Percentiles rank a stretch among this genome's conserved stretches.
Evolutionary conservation across 2,888 invertebrate genomes (phyloP).

Genomic region (Archaeoteleia sp.): DNA sequence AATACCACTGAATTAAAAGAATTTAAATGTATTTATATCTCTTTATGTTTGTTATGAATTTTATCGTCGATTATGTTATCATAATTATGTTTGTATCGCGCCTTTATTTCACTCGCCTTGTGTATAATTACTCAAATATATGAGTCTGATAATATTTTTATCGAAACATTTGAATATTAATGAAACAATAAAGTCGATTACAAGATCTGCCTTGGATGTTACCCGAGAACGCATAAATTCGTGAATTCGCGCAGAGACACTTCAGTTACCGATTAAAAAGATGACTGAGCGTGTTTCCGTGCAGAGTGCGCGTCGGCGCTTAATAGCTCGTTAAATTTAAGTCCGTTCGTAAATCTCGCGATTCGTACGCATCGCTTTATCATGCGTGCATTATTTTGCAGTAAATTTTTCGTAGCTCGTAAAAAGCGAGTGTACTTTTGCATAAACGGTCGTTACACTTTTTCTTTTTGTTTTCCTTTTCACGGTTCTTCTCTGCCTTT

Average conservation of each 20-base stretch:
- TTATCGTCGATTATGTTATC: too few relatives aligned
- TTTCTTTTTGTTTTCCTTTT: conserved; percentile 54
- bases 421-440: conserved; percentile 49
- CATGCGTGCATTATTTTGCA: conserved; percentile 42
- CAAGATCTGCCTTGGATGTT: conserved; percentile 36
- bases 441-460: conserved; percentile 42
- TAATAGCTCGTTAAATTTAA: conserved; percentile 57
- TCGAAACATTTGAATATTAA: conserved; percentile 27
- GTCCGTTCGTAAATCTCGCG: conserved; percentile 43
- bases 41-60: too few relatives aligned
- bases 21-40: too few relatives aligned
- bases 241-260: conserved; percentile 33
- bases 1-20: too few relatives aligned
- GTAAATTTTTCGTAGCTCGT: conserved; percentile 41
- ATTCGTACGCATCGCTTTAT: conserved; percentile 51
- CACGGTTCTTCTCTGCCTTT: conserved; percentile 28
- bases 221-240: conserved; percentile 38
- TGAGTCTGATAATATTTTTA: conserved; percentile 9
- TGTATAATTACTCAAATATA: too few relatives aligned
- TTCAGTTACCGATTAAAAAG: conserved; percentile 49
- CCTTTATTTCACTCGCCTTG: too few relatives aligned
- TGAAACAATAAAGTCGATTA: conserved; percentile 24
- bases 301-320: conserved; percentile 42
- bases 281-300: conserved; percentile 49
- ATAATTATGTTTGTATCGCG: too few relatives aligned